Conservation (phyloP, 2,888 invertebrate genomes). For the Hipparchia sbordonii region DNA sequence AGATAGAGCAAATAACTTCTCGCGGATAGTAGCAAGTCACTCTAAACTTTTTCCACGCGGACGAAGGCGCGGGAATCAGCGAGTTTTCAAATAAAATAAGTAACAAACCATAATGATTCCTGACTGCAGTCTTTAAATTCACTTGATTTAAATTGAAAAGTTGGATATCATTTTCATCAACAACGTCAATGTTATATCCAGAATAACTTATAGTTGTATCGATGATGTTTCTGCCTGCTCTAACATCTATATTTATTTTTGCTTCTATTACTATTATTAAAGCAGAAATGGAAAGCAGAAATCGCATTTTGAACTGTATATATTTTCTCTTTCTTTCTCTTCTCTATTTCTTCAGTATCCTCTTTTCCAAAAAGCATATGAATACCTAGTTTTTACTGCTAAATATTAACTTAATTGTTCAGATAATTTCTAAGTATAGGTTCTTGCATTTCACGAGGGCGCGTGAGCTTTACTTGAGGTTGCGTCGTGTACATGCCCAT, state of each 20-base stretch:
- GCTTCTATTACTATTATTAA: conserved; percentile 42
- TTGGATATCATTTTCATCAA: conserved; percentile 54
- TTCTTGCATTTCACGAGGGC: too few species aligned
- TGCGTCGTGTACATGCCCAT: too few species aligned
- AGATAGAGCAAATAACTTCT: too few species aligned
- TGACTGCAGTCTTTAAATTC: conserved; percentile 53
- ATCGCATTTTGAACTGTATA: conserved; percentile 11
- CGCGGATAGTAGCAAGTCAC: too few species aligned
- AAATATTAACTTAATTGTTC: too few species aligned
- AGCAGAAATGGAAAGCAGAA: not conserved
- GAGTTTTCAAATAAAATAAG: too few species aligned
- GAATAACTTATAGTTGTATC: conserved; percentile 50
- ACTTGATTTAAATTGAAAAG: conserved; percentile 52
- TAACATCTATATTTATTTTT: conserved; percentile 55
- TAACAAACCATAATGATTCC: conserved; percentile 45
- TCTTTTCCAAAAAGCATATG: not conserved
- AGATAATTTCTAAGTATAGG: too few species aligned
- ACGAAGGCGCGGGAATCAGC: too few species aligned
- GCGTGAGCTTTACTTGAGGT: too few species aligned
- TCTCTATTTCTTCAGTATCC: not conserved
- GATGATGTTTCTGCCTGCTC: conserved; percentile 40
- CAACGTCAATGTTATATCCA: conserved; percentile 53
- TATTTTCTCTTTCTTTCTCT: not conserved
- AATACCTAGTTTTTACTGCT: too few species aligned
- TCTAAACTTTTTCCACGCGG: too few species aligned